phyloP scores from a whole-genome alignment of 2,888 invertebrate species.

The Punctoribates punctum region DNA sequence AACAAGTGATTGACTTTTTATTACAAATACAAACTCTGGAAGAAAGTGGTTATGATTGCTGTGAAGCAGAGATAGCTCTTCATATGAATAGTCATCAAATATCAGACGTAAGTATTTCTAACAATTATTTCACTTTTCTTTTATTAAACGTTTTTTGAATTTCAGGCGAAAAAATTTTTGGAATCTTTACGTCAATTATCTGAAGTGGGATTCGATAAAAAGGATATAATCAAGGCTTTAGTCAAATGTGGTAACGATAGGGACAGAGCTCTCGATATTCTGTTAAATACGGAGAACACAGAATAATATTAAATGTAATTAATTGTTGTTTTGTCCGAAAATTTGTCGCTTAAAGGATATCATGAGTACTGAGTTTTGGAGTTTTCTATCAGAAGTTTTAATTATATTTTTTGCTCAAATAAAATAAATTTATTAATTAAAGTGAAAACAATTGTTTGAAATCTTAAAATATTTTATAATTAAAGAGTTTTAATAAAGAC shows the following conservation, averaged over 20 bases:
- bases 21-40: slow-evolving; percentile 62
- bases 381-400: background rate
- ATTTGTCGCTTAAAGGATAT: background rate
- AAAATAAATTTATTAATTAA: slow-evolving; percentile 29
- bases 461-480: slow-evolving; percentile 17
- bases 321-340: background rate
- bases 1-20: slow-evolving; percentile 79
- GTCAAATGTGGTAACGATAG: slow-evolving; percentile 73
- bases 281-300: slow-evolving; percentile 40
- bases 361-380: background rate
- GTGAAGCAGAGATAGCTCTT: slow-evolving; percentile 58
- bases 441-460: background rate
- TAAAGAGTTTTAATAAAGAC: background rate
- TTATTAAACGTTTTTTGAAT: slow-evolving; percentile 24
- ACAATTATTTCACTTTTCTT: background rate
- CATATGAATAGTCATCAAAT: slow-evolving; percentile 56
- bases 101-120: slow-evolving; percentile 51
- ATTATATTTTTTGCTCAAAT: slow-evolving; percentile 28
- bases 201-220: slow-evolving; percentile 77
- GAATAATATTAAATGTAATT: slow-evolving; percentile 12
- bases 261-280: slow-evolving; percentile 72
- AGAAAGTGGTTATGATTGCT: slow-evolving; percentile 56
- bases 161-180: slow-evolving; percentile 54
- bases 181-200: slow-evolving; percentile 65
- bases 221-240: slow-evolving; percentile 68